Evolutionary conservation across 2,888 invertebrate species (phyloP), one percentile per base, ranked within the genome.

Genomic region (Agriopis marginaria): DNA sequence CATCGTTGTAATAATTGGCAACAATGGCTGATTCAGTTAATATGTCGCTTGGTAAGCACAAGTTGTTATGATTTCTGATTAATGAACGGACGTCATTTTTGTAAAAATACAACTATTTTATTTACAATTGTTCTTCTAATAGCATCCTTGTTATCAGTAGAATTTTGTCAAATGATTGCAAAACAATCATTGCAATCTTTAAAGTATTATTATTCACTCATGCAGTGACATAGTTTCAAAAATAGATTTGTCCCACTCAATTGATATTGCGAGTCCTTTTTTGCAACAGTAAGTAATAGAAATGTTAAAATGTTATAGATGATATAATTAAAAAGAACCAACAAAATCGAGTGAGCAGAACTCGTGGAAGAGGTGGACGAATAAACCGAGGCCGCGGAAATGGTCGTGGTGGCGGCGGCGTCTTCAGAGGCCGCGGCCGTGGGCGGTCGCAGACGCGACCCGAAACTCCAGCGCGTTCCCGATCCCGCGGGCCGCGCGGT

Each of bases 251-350:
- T 58, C 62, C 53, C 12, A 62, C 62, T 51, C 3, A 42, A 42
- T 42, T 6, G 10, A 49, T 47, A 55, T 44, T 45, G 45, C 12
- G 1, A 54, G 42, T 65, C n/a, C 7, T 17, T 12, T 17, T 39
- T n/a, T 50, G 9, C 14, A 40, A 5, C 14, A 12, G 0, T 44
- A 8, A 32, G 0, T 44, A 8, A 32, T 14, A 12, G 45, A 50
- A 10, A 9, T 17, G 9, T 60, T 45, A 7, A n/a, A 51, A 40
- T 32, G 39, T 70, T 70, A 1, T 23, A 93, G 93, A 93, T 83
- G 93, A 93, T 23, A 92, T 93, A 11, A 93, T 93, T 67, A 86
- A 89, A 78, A 89, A 91, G 78, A 89, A 86, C 65, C 83, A 84
- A 68, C 82, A 85, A 72, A 86, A 83, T 75, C 89, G 93, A 60